Conservation (phyloP, 2,888 invertebrate genomes). For the Lasioglossum zephyrum region DNA sequence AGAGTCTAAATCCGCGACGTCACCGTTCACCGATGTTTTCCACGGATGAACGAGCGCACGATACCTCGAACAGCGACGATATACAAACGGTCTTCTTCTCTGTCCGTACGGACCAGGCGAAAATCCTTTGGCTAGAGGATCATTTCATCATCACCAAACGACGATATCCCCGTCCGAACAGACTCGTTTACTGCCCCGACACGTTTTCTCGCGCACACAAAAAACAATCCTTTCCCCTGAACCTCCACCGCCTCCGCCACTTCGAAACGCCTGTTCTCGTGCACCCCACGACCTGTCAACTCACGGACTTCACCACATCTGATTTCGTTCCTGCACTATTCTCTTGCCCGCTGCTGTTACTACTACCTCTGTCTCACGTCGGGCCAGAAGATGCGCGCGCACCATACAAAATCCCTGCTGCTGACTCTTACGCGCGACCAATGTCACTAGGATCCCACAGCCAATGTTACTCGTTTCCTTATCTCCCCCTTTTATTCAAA, state of each 20-base stretch:
- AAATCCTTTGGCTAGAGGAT: conserved; percentile 61
- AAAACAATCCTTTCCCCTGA: conserved; percentile 65
- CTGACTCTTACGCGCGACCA: conserved; percentile 20
- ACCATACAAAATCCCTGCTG: conserved; percentile 54
- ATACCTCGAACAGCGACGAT: conserved; percentile 50
- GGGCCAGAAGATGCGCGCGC: conserved; percentile 52
- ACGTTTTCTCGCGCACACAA: conserved; percentile 65
- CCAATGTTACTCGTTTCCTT: conserved; percentile 11
- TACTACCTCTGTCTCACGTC: conserved; percentile 64
- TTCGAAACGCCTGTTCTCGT: conserved; percentile 70
- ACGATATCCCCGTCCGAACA: conserved; percentile 46
- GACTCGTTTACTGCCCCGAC: conserved; percentile 53
- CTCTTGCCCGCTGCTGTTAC: conserved; percentile 66
- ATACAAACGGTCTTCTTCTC: conserved; percentile 54
- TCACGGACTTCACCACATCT: conserved; percentile 75
- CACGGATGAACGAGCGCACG: conserved; percentile 46
- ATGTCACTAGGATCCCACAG: conserved; percentile 51
- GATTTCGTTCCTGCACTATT: conserved; percentile 68
- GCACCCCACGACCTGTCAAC: conserved; percentile 76
- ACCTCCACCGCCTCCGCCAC: conserved; percentile 64
- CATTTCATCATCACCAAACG: conserved; percentile 66
- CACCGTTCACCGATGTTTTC: conserved; percentile 58
- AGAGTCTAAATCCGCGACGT: conserved; percentile 53
- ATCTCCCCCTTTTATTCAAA: background rate
- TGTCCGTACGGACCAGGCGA: conserved; percentile 54